Percentiles rank a stretch among this genome's conserved stretches.
phyloP scores from a whole-genome alignment of 2,888 invertebrate species.

The Caenorhabditis wallacei region DNA sequence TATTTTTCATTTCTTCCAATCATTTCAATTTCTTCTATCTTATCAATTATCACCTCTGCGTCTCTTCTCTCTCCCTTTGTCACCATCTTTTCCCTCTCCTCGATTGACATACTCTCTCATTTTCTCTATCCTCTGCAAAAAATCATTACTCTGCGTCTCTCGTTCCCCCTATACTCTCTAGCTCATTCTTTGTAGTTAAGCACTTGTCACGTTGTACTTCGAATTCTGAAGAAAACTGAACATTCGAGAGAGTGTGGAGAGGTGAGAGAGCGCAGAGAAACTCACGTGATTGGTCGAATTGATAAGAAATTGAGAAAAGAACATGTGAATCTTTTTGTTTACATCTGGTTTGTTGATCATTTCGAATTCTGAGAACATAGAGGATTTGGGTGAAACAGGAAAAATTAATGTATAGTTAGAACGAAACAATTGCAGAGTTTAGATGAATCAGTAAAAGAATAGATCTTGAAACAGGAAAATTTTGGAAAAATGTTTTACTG shows the following conservation, averaged over 20 bases:
- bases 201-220: constrained; percentile 25
- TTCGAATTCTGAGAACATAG: too few species aligned
- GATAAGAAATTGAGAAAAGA: constrained; percentile 11
- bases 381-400: too few species aligned
- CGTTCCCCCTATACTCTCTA: neutral
- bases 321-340: too few species aligned
- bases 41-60: constrained; percentile 2
- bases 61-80: constrained; percentile 20
- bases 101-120: neutral
- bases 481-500: too few species aligned
- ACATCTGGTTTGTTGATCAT: too few species aligned
- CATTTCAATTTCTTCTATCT: neutral
- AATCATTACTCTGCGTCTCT: neutral
- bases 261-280: neutral
- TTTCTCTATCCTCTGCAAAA: constrained; percentile 1
- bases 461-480: too few species aligned
- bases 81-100: constrained; percentile 7
- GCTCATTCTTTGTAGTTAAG: neutral
- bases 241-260: too few species aligned
- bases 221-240: too few species aligned
- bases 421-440: too few species aligned
- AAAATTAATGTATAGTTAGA: too few species aligned
- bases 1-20: neutral
- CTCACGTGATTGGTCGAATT: neutral
- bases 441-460: too few species aligned